Evolutionary conservation across 2,113 vertebrate genomes (phyloP).

Genomic region (Tretioscincus oriximinensis): DNA sequence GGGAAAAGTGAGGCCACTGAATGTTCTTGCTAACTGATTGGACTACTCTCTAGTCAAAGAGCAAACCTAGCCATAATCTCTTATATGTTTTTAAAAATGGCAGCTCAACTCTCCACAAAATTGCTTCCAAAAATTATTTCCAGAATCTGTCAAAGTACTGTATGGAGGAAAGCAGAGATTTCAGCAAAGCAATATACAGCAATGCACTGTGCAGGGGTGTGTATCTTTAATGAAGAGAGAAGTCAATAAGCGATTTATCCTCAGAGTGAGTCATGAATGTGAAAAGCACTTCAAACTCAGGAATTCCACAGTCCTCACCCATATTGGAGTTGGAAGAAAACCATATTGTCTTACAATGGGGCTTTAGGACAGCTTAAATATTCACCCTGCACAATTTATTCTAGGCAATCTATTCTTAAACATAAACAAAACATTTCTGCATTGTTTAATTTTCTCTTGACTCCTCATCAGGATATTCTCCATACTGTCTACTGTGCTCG

Average conservation of each 20-base stretch:
- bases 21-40: no score
- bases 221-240: not conserved
- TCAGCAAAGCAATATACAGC: not conserved
- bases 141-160: not conserved
- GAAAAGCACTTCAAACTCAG: not conserved
- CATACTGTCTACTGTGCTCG: not conserved
- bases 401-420: not conserved
- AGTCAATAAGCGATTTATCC: not conserved
- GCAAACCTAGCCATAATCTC: not conserved
- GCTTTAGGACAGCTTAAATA: not conserved
- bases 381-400: not conserved
- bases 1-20: no score
- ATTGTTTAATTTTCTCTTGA: conserved; percentile 7
- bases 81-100: not conserved
- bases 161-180: not conserved
- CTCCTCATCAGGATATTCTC: conserved; percentile 9
- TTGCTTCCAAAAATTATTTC: not conserved
- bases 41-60: no score
- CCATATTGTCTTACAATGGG: not conserved
- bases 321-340: not conserved
- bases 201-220: not conserved
- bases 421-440: not conserved
- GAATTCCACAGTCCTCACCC: not conserved
- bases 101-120: not conserved
- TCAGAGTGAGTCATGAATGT: not conserved